phyloP scores from a whole-genome alignment of 2,888 invertebrate genomes.

The Steinernema hermaphroditum region DNA sequence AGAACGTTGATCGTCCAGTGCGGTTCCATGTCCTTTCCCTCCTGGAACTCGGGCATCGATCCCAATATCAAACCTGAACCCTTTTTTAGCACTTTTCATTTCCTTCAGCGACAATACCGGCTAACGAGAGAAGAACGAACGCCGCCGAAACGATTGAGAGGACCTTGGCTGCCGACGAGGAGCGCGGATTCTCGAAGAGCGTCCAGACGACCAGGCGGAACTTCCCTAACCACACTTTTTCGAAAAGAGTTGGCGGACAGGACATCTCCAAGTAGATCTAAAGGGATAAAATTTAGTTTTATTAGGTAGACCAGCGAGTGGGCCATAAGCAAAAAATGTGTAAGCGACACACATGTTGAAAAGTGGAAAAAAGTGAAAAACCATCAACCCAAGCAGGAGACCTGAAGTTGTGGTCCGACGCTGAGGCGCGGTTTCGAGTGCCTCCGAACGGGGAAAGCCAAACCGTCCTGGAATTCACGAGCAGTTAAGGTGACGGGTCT shows the following conservation, averaged over 20 bases:
- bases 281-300: no score
- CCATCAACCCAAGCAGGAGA: background rate
- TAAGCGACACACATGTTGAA: background rate
- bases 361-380: background rate
- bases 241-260: constrained; percentile 53
- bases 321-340: background rate
- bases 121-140: constrained; percentile 61
- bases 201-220: constrained; percentile 40
- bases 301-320: no score
- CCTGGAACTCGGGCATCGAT: constrained; percentile 64
- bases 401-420: constrained; percentile 20
- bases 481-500: background rate
- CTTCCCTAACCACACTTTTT: constrained; percentile 50
- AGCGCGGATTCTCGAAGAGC: constrained; percentile 61
- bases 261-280: constrained; percentile 50
- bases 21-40: constrained; percentile 52
- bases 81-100: background rate
- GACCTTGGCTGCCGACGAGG: constrained; percentile 56
- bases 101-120: constrained; percentile 40
- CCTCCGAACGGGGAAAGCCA: constrained; percentile 48
- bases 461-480: constrained; percentile 32
- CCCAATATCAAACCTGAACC: constrained; percentile 54
- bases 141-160: constrained; percentile 59
- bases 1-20: constrained; percentile 38
- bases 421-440: constrained; percentile 32